These are phyloP conservation scores for Micoletzkya japonica DNA, from an alignment of 2,888 invertebrate species.

Conservation along the genomic window DNA sequence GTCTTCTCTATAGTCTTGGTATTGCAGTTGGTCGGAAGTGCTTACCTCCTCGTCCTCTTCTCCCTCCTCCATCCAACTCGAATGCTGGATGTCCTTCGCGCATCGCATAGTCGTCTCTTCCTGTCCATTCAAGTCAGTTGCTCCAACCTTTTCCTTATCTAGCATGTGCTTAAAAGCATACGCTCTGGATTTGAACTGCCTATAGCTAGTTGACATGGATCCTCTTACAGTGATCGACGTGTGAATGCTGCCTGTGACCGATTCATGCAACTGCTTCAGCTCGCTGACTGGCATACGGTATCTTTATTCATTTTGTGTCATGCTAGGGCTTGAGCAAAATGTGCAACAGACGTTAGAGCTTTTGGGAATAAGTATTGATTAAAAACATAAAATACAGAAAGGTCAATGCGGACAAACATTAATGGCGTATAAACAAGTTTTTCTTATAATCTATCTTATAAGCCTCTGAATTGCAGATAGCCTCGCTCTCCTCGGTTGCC, in stretches of 20 bases:
- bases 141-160: background rate
- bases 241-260: slow-evolving; percentile 40
- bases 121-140: slow-evolving; percentile 42
- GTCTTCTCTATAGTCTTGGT: too few species aligned
- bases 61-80: slow-evolving; percentile 39
- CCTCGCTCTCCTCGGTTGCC: slow-evolving; percentile 18
- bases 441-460: slow-evolving; percentile 20
- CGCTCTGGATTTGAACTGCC: background rate
- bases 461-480: background rate
- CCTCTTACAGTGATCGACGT: slow-evolving; percentile 34
- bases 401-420: too few species aligned
- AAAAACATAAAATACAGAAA: too few species aligned
- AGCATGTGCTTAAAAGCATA: background rate
- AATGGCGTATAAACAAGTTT: background rate
- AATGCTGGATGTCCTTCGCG: slow-evolving; percentile 50
- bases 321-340: too few species aligned
- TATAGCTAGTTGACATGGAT: background rate
- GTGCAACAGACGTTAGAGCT: too few species aligned
- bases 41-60: slow-evolving; percentile 31
- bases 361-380: too few species aligned
- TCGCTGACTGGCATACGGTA: slow-evolving; percentile 41
- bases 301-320: too few species aligned
- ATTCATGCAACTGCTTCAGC: slow-evolving; percentile 41
- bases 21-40: slow-evolving; percentile 29
- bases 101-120: slow-evolving; percentile 38